Conservation (phyloP, 2,888 invertebrate genomes). For the Pantelozetes paolii region DNA sequence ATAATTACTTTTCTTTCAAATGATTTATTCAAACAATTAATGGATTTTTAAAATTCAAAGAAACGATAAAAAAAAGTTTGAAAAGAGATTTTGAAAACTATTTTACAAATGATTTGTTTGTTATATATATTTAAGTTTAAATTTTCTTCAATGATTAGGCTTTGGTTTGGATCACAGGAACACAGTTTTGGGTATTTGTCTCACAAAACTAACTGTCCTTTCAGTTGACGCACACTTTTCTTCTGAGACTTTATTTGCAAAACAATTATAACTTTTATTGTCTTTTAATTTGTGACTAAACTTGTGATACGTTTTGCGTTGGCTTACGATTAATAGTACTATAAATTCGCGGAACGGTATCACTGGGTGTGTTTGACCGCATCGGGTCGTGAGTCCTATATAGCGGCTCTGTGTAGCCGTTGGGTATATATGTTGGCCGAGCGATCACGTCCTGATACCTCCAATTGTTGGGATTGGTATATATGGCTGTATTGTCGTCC, state of each 20-base stretch:
- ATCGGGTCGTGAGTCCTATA: background rate
- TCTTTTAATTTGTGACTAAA: conserved; percentile 14
- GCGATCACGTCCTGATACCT: conserved; percentile 4
- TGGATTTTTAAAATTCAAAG: conserved; percentile 3
- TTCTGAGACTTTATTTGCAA: too few relatives aligned
- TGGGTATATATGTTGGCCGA: conserved; percentile 5
- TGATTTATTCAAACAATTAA: background rate
- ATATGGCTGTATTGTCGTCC: conserved; percentile 18
- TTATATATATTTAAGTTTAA: background rate
- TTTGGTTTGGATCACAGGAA: conserved; percentile 21
- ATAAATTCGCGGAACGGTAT: conserved; percentile 21
- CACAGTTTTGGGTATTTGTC: conserved; percentile 7
- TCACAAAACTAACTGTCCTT: too few relatives aligned
- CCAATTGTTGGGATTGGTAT: conserved; percentile 7
- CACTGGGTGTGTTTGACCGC: conserved; percentile 16
- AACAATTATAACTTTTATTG: too few relatives aligned
- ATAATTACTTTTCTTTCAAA: background rate
- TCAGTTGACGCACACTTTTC: too few relatives aligned
- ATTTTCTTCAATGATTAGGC: background rate
- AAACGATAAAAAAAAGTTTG: background rate
- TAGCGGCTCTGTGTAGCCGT: background rate
- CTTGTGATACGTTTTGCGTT: conserved; percentile 22
- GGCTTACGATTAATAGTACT: conserved; percentile 2
- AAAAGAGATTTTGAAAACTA: background rate
- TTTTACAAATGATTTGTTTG: conserved; percentile 1